Evolutionary conservation across 2,797 vertebrate genomes (phyloP).

Genomic region (Poeciliopsis paucimaculata): DNA sequence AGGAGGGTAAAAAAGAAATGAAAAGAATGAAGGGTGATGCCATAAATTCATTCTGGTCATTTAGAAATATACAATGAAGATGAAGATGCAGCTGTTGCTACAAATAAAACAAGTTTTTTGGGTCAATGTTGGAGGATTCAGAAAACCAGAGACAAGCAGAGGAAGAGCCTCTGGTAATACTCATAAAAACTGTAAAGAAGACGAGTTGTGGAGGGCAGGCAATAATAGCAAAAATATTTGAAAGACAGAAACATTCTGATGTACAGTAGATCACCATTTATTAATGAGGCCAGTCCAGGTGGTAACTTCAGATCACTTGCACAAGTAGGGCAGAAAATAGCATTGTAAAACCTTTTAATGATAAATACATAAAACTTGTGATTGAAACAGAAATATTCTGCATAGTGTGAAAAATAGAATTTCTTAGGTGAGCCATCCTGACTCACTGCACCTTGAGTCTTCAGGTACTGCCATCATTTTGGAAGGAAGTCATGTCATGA

Average conservation of each 20-base stretch:
- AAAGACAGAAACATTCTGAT: not conserved
- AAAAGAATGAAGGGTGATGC: constrained; percentile 28
- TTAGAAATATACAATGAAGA: constrained; percentile 76
- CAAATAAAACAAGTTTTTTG: constrained; percentile 72
- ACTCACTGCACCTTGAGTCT: too few relatives aligned
- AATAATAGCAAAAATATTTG: not conserved
- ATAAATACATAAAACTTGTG: not conserved
- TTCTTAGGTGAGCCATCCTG: not conserved
- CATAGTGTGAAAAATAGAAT: not conserved
- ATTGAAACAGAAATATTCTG: not conserved
- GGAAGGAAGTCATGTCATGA: too few relatives aligned
- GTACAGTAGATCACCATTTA: not conserved
- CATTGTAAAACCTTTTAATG: not conserved
- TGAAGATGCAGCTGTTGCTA: constrained; percentile 82
- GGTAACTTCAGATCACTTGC: not conserved
- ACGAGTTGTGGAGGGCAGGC: not conserved
- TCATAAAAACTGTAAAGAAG: not conserved
- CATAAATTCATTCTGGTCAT: constrained; percentile 71
- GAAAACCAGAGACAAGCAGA: not conserved
- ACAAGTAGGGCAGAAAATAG: not conserved
- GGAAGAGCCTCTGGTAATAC: not conserved
- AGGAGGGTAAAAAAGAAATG: constrained; percentile 19
- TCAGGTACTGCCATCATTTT: too few relatives aligned
- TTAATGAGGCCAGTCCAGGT: not conserved
- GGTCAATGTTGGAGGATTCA: constrained; percentile 49